A percentile compares a stretch with the other conserved stretches of the same genome.
Evolutionary conservation across 1,140 invertebrate species (phyloP).

Genomic region (Euwallacea similis): DNA sequence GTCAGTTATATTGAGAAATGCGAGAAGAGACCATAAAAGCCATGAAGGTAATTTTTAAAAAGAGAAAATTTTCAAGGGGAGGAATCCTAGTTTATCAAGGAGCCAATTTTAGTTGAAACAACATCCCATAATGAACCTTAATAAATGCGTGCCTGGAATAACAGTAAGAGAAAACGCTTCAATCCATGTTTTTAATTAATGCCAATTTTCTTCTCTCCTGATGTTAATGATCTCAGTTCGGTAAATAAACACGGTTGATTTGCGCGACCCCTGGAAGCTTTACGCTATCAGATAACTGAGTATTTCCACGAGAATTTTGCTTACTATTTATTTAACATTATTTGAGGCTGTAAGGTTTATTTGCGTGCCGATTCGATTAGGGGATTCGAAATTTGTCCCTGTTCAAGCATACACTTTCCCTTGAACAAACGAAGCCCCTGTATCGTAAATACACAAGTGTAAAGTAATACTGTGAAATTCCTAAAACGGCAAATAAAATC

Average conservation of each 20-base stretch:
- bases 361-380: conserved; percentile 9
- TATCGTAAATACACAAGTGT: too few relatives aligned
- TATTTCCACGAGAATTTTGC: neutral
- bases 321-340: neutral
- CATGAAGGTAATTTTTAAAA: too few relatives aligned
- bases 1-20: too few relatives aligned
- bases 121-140: too few relatives aligned
- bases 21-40: too few relatives aligned
- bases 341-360: conserved; percentile 1
- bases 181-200: conserved; percentile 3
- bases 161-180: neutral
- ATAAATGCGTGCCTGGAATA: neutral
- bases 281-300: conserved; percentile 8
- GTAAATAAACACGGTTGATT: conserved; percentile 5
- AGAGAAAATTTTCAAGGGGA: too few relatives aligned
- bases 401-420: too few relatives aligned
- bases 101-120: too few relatives aligned
- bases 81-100: too few relatives aligned
- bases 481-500: too few relatives aligned
- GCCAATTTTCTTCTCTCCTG: neutral
- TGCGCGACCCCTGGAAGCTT: neutral
- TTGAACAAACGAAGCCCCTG: too few relatives aligned
- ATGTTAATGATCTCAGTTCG: neutral
- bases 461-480: too few relatives aligned
- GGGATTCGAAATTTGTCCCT: neutral